These are phyloP conservation scores for Macrosoma leucophasiata DNA, from an alignment of 2,888 invertebrate species.

Conservation along the genomic window DNA sequence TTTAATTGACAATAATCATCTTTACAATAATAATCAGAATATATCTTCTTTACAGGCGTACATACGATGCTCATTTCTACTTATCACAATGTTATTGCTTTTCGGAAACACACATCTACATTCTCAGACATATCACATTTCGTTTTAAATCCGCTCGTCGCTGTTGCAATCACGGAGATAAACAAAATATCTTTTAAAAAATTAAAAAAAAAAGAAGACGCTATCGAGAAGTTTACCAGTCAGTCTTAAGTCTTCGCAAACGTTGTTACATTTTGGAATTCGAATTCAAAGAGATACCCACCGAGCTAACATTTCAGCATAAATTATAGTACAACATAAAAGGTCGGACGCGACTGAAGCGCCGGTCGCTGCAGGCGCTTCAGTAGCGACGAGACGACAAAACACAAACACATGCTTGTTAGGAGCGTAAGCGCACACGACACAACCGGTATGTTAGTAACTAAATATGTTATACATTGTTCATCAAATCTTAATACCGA, in stretches of 20 bases:
- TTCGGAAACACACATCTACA: slow-evolving; percentile 61
- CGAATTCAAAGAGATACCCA: slow-evolving; percentile 29
- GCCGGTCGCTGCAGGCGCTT: too few relatives aligned
- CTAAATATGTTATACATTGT: slow-evolving; percentile 62
- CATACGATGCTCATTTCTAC: slow-evolving; percentile 50
- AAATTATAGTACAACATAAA: slow-evolving; percentile 62
- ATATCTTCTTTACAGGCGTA: slow-evolving; percentile 41
- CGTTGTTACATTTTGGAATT: slow-evolving; percentile 12
- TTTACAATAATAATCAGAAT: slow-evolving; percentile 44
- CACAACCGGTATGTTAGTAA: slow-evolving; percentile 74
- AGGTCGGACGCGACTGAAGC: too few relatives aligned
- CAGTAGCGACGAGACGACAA: slow-evolving; percentile 31
- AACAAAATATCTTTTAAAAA: slow-evolving; percentile 35
- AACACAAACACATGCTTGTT: slow-evolving; percentile 73
- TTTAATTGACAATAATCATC: slow-evolving; percentile 67
- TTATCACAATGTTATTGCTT: slow-evolving; percentile 73
- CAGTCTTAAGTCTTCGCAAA: slow-evolving; percentile 52
- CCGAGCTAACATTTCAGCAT: slow-evolving; percentile 65
- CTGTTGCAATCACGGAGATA: slow-evolving; percentile 39
- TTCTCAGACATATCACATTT: slow-evolving; percentile 68
- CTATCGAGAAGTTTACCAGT: slow-evolving; percentile 40
- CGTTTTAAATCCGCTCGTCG: slow-evolving; percentile 57
- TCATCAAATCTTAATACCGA: slow-evolving; percentile 59
- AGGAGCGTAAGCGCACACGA: slow-evolving; percentile 71
- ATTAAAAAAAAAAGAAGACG: slow-evolving; percentile 38